Percentiles rank a stretch among this genome's conserved stretches.
These are phyloP conservation scores for Channa argus DNA, from an alignment of 2,113 vertebrate genomes.

Conservation along the genomic window DNA sequence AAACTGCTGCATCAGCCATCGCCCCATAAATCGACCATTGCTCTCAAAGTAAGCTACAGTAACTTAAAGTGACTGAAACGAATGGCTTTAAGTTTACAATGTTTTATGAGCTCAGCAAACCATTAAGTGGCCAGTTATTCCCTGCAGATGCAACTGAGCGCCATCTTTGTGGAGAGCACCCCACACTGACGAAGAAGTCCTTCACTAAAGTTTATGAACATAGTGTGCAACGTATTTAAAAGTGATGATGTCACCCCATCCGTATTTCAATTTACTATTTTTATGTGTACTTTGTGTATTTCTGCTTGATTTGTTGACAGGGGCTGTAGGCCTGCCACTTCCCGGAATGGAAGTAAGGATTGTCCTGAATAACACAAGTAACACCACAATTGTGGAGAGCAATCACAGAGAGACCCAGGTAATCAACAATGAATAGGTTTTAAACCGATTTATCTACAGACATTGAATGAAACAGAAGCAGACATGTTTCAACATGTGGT, in stretches of 20 bases:
- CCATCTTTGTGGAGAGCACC: conserved; percentile 20
- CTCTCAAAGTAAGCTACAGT: conserved; percentile 35
- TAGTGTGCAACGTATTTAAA: neutral
- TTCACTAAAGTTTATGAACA: conserved; percentile 18
- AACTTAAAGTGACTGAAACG: conserved; percentile 49
- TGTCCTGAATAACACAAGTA: conserved; percentile 78
- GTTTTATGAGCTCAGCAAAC: conserved; percentile 61
- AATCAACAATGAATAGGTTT: conserved; percentile 21
- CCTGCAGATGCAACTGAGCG: conserved; percentile 32
- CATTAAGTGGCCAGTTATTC: conserved; percentile 55
- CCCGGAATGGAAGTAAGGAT: conserved; percentile 89
- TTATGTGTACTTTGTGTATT: conserved; percentile 16
- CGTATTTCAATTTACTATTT: neutral
- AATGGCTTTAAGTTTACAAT: conserved; percentile 50
- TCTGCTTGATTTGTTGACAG: conserved; percentile 74
- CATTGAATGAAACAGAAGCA: neutral
- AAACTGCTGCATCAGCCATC: conserved; percentile 48
- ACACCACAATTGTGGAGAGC: conserved; percentile 84
- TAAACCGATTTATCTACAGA: neutral
- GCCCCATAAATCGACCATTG: neutral
- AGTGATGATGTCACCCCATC: too few relatives aligned
- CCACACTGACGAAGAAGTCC: conserved; percentile 15
- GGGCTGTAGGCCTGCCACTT: conserved; percentile 92
- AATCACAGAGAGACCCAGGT: conserved; percentile 86
- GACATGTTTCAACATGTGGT: neutral